Conservation (phyloP, 2,113 vertebrate species). For the Rhizomys pruinosus region DNA sequence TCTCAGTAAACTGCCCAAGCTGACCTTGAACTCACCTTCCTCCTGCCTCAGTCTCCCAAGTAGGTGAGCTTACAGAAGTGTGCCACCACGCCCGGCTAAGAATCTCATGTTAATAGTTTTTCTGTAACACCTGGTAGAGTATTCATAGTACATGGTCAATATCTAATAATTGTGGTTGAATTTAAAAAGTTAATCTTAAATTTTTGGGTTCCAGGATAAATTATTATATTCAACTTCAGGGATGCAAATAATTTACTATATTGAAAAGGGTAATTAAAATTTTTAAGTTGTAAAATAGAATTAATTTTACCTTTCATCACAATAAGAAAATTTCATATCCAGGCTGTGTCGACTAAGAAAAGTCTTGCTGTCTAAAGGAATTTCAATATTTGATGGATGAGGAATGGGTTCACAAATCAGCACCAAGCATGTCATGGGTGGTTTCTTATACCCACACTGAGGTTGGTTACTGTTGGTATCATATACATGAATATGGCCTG, state of each 20-base stretch:
- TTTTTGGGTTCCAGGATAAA: conserved; percentile 14
- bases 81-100: not conserved
- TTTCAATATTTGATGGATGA: conserved; percentile 98
- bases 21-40: not conserved
- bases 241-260: not conserved
- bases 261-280: conserved; percentile 42
- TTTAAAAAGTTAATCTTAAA: conserved; percentile 2
- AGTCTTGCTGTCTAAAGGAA: conserved; percentile 97
- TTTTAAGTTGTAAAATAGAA: conserved; percentile 48
- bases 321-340: conserved; percentile 99
- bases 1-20: too few species aligned
- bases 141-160: not conserved
- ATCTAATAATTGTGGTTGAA: conserved; percentile 19
- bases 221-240: not conserved
- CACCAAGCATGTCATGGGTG: conserved; percentile 93
- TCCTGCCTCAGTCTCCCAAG: not conserved
- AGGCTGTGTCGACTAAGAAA: conserved; percentile 99
- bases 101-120: too few species aligned
- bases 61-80: not conserved
- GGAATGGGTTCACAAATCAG: conserved; percentile 98
- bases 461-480: conserved; percentile 86
- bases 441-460: conserved; percentile 90
- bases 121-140: not conserved
- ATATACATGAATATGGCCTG: conserved; percentile 93
- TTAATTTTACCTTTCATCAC: conserved; percentile 94